Base-by-base conservation (phyloP, 2,797 vertebrate genomes). In the Pipistrellus nathusii region DNA sequence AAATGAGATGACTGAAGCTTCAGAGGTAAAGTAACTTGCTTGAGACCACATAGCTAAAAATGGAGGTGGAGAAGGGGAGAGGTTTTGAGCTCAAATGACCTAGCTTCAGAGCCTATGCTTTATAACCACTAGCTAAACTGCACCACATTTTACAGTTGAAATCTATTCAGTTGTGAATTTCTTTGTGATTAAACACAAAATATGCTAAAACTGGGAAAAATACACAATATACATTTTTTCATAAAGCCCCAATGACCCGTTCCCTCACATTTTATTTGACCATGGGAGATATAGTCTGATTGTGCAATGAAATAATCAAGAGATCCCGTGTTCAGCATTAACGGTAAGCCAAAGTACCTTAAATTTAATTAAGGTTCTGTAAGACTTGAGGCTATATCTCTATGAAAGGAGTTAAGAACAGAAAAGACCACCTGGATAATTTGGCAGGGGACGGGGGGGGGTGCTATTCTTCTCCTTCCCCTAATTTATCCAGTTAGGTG, bases 271-370 rank as follows among this genome's bases (percentile, higher is more conserved):
- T 48, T 87, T 80, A 77, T 86, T 87, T 93, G 80, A 10, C 23
- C 5, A 17, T 44, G 14, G 21, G 23, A 91, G 21, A 85, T 85
- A 10, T 59, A 10, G 35, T 9, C 32, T 83, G 20, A 66, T 27
- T 82, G 14, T 53, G 13, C 76, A 66, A 85, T 38, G 44, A 81
- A 88, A 84, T 6, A 88, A 46, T 48, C 14, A 44, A 84, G 8
- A 93, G n/a, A 73, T 64, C 23, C 32, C 30, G 3, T 64, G 4
- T 17, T 27, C 57, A 75, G 8, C 44, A 21, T 78, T 94, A 69
- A 95, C 87, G 78, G 86, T 76, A 95, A 94, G 15, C 51, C 84
- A 86, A 95, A 91, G 11, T 32, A 53, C 64, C 68, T 64, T 80
- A 46, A 32, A 87, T 82, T 91, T 90, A 86, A 72, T 69, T 78